These are phyloP conservation scores for Agrotis puta DNA, from an alignment of 2,888 invertebrate genomes.

Conservation along the genomic window DNA sequence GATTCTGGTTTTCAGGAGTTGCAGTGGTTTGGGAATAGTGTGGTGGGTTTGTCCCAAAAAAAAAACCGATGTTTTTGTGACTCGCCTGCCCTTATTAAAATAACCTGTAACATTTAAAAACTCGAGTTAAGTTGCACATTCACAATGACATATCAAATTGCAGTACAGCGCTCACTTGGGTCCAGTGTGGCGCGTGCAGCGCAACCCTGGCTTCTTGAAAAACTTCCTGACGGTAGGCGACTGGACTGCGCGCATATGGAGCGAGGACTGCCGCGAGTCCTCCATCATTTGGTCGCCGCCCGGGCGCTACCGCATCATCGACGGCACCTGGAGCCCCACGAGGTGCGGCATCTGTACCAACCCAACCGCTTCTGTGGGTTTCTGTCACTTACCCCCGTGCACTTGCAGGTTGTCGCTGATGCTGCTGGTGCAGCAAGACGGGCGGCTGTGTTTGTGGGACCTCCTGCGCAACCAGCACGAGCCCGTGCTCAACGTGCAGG, in stretches of 20 bases:
- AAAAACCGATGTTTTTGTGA: too few relatives aligned
- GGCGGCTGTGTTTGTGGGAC: conserved; percentile 96
- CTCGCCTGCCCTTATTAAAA: too few relatives aligned
- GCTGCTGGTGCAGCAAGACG: conserved; percentile 94
- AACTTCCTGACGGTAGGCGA: conserved; percentile 98
- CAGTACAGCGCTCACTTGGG: conserved; percentile 94
- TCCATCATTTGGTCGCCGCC: conserved; percentile 96
- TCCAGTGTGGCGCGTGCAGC: conserved; percentile 95
- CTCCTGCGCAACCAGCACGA: conserved; percentile 95
- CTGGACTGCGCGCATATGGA: conserved; percentile 98
- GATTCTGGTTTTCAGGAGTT: too few relatives aligned
- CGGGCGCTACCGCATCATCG: conserved; percentile 92
- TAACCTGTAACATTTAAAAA: too few relatives aligned
- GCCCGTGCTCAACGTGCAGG: conserved; percentile 92
- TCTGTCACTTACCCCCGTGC: neutral
- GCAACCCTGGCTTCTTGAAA: conserved; percentile 98
- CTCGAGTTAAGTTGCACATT: too few relatives aligned
- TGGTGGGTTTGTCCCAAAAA: too few relatives aligned
- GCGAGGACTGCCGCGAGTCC: conserved; percentile 98
- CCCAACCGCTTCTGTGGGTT: too few relatives aligned
- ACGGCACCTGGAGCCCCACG: conserved; percentile 96
- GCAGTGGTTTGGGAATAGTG: too few relatives aligned
- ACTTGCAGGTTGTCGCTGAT: conserved; percentile 94
- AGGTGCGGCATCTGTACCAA: conserved; percentile 80
- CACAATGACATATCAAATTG: neutral